Evolutionary conservation across 2,888 invertebrate genomes (phyloP), one percentile per base, ranked within the genome.

Genomic region (Azorinus chamasolen): DNA sequence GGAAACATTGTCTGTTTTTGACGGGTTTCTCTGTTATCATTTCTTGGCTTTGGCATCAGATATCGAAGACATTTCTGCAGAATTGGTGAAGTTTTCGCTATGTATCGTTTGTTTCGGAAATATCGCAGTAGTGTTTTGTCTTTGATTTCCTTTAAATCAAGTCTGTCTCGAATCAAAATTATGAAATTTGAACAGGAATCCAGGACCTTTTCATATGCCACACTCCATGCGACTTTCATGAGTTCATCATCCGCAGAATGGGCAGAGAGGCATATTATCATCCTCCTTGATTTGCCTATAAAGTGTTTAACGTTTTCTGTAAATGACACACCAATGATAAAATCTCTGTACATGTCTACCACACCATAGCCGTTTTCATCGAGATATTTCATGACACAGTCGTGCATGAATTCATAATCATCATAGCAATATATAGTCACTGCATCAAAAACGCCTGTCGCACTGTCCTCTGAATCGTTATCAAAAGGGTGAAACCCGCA

Each of bases 281-380:
- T 12, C n/a, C 32, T 12, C 20, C 10, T 25, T 32, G 54, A 54
- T n/a, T 32, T 54, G 10, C 12, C 12, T 32, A 54, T 54, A 3
- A 54, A 20, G 32, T 37, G 32, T n/a, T 20, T 54, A n/a, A 54
- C 32, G n/a, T 37, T 37, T 12, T 54, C 54, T 4, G 37, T 37
- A 37, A 37, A n/a, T 10, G 54, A 37, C 10, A 54, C 32, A 1
- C 54, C 54, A 32, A 54, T 54, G 1, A 54, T 37, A n/a, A 37
- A 14, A n/a, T 54, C n/a, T 32, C 32, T 10, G n/a, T 54, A 54
- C n/a, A 54, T 54, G 32, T 54, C 54, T 12, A 37, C 32, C n/a
- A 54, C 54, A 10, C 1, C 10, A 20, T 54, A 54, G 1, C 37
- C 37, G 8, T 1, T n/a, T 32, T 2, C 5, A 37, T 54, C 1